phyloP scores from a whole-genome alignment of 2,888 invertebrate species.

The Scelioninae gen. 1 region DNA sequence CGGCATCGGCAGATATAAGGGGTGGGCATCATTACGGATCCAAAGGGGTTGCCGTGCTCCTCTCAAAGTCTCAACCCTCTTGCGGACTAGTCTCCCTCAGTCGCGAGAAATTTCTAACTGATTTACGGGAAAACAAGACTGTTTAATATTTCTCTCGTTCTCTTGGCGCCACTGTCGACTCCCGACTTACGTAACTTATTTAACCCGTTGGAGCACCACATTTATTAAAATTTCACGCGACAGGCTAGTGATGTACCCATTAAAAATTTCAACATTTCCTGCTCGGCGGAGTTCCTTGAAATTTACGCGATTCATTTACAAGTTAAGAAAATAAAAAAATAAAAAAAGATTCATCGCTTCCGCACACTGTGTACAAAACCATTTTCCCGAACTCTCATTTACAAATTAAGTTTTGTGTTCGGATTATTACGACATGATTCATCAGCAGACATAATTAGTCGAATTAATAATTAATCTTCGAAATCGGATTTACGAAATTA shows the following conservation, averaged over 20 bases:
- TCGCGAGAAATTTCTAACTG: conserved; percentile 82
- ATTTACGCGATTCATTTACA: conserved; percentile 70
- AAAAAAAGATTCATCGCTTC: conserved; percentile 59
- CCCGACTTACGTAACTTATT: conserved; percentile 75
- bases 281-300: conserved; percentile 65
- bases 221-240: conserved; percentile 77
- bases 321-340: conserved; percentile 63
- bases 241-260: conserved; percentile 72
- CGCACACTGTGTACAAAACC: conserved; percentile 47
- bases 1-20: conserved; percentile 64
- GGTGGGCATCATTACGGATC: conserved; percentile 80
- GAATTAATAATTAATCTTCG: not conserved
- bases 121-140: conserved; percentile 84
- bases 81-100: conserved; percentile 73
- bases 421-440: conserved; percentile 33
- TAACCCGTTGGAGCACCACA: conserved; percentile 73
- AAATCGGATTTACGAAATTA: not conserved
- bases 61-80: conserved; percentile 78
- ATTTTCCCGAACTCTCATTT: conserved; percentile 51
- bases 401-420: conserved; percentile 57
- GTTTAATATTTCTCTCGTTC: conserved; percentile 83
- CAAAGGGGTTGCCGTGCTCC: conserved; percentile 76
- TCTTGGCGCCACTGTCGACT: conserved; percentile 80
- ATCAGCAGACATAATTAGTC: conserved; percentile 13
- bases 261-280: conserved; percentile 69